Conservation (phyloP, 2,888 invertebrate genomes). For the Aelia acuminata region DNA sequence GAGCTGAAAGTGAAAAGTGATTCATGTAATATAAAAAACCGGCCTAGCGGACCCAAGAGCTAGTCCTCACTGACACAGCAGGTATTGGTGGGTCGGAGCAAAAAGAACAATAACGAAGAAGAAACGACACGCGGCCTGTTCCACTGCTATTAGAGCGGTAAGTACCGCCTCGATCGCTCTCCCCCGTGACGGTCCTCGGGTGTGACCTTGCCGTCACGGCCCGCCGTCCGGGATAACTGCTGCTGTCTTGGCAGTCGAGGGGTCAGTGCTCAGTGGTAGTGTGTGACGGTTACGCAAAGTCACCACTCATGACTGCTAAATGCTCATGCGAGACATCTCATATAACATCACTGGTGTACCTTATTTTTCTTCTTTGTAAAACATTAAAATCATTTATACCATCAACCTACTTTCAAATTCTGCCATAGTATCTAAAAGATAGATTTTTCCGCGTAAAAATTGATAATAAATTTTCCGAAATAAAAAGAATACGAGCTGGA, state of each 20-base stretch:
- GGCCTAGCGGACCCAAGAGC: neutral
- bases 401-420: too few relatives aligned
- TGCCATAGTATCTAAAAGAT: too few relatives aligned
- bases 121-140: neutral
- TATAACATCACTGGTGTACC: too few relatives aligned
- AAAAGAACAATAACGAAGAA: neutral
- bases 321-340: too few relatives aligned
- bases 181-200: neutral
- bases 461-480: too few relatives aligned
- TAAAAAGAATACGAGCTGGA: too few relatives aligned
- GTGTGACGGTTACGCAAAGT: too few relatives aligned
- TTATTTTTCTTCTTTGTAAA: too few relatives aligned
- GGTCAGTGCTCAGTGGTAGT: neutral
- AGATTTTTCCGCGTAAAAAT: too few relatives aligned
- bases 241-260: neutral
- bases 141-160: neutral
- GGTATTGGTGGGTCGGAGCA: neutral
- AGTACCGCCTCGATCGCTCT: neutral
- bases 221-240: neutral
- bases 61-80: neutral
- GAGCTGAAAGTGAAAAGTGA: too few relatives aligned
- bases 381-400: too few relatives aligned
- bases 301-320: too few relatives aligned
- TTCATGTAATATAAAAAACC: neutral
- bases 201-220: neutral